phyloP scores from a whole-genome alignment of 2,888 invertebrate genomes.

The Clitarchus hookeri region DNA sequence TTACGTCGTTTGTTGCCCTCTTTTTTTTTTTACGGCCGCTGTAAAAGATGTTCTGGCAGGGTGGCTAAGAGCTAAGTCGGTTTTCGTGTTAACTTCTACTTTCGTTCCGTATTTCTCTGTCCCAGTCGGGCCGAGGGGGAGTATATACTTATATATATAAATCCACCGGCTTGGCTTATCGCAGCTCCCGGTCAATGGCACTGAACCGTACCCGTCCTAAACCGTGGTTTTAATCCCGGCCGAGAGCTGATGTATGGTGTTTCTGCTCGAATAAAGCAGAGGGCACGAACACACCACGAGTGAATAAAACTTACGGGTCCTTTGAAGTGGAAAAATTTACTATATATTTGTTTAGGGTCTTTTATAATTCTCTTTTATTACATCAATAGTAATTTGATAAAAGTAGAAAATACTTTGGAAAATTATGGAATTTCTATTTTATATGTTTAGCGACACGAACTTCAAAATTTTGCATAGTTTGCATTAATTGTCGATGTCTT shows the following conservation, averaged over 20 bases:
- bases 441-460: too few relatives aligned
- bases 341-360: too few relatives aligned
- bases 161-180: not conserved
- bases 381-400: too few relatives aligned
- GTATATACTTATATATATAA: not conserved
- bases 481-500: too few relatives aligned
- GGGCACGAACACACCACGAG: too few relatives aligned
- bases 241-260: not conserved
- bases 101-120: not conserved
- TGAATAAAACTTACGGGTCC: too few relatives aligned
- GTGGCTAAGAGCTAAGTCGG: constrained; percentile 14
- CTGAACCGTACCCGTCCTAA: not conserved
- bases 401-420: too few relatives aligned
- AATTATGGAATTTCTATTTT: too few relatives aligned
- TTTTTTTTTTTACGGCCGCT: not conserved
- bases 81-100: constrained; percentile 6
- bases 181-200: not conserved
- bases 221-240: not conserved
- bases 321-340: too few relatives aligned
- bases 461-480: too few relatives aligned
- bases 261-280: too few relatives aligned
- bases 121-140: not conserved
- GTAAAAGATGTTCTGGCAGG: constrained; percentile 14
- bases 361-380: too few relatives aligned
- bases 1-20: not conserved